phyloP scores from a whole-genome alignment of 2,888 invertebrate species.

The Apomyelois bistriatella region DNA sequence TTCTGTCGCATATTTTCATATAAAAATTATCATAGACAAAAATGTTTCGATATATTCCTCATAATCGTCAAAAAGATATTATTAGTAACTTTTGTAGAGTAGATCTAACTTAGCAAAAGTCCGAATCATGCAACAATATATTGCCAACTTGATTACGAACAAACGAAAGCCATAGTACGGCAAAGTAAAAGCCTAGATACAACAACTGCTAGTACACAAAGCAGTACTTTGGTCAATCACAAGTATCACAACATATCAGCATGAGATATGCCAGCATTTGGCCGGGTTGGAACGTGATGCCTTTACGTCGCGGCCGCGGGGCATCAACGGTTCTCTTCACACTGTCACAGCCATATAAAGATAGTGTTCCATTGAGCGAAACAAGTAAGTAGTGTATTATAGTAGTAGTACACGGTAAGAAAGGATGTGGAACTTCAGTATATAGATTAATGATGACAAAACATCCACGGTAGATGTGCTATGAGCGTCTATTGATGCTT shows the following conservation, averaged over 20 bases:
- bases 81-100: too few species aligned
- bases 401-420: too few species aligned
- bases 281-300: constrained; percentile 8
- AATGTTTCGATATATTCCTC: too few species aligned
- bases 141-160: background rate
- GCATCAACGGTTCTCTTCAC: constrained; percentile 11
- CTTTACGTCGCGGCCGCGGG: background rate
- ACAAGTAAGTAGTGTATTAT: background rate
- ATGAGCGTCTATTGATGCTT: too few species aligned
- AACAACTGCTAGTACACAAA: background rate
- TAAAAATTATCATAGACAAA: too few species aligned
- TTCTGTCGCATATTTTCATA: too few species aligned
- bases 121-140: too few species aligned
- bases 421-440: too few species aligned
- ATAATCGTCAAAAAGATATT: too few species aligned
- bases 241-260: constrained; percentile 5
- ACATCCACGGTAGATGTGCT: too few species aligned
- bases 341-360: constrained; percentile 8
- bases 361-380: background rate
- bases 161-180: background rate
- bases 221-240: constrained; percentile 7
- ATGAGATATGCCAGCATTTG: constrained; percentile 2
- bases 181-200: background rate
- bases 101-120: too few species aligned
- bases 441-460: too few species aligned